phyloP scores from a whole-genome alignment of 2,113 vertebrate species.

The Oceanites oceanicus region DNA sequence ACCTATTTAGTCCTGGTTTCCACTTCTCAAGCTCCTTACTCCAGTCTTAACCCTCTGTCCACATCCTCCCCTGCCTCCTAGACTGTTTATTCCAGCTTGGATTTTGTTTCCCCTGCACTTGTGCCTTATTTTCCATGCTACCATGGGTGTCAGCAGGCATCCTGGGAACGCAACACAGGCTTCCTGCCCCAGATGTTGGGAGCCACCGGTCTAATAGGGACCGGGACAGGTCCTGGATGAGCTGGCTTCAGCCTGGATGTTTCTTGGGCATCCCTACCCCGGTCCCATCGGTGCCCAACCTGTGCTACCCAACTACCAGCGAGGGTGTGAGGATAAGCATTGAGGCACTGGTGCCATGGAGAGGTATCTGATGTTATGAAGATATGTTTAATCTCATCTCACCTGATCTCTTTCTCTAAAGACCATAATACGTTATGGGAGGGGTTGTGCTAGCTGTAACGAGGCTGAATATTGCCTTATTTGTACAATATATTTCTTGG shows the following conservation, averaged over 20 bases:
- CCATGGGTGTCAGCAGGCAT: background rate
- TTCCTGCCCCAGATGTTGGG: background rate
- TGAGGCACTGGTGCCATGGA: background rate
- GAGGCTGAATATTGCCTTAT: background rate
- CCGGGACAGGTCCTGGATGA: background rate
- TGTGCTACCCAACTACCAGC: background rate
- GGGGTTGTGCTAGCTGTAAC: background rate
- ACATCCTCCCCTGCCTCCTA: background rate
- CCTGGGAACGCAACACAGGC: background rate
- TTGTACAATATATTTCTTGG: background rate
- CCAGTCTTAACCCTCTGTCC: background rate
- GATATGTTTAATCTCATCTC: background rate
- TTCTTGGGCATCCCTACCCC: background rate
- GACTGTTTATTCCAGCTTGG: background rate
- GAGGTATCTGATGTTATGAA: background rate
- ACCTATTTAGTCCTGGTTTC: background rate
- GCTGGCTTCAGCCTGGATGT: background rate
- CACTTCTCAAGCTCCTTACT: background rate
- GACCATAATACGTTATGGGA: background rate
- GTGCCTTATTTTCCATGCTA: background rate
- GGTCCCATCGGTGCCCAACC: fast-evolving
- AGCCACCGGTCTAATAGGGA: background rate
- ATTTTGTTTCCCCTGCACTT: background rate
- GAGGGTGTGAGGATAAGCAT: background rate
- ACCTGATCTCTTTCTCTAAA: background rate